Evolutionary conservation across 2,797 vertebrate genomes (phyloP).

Genomic region (Leptodactylus fallax): DNA sequence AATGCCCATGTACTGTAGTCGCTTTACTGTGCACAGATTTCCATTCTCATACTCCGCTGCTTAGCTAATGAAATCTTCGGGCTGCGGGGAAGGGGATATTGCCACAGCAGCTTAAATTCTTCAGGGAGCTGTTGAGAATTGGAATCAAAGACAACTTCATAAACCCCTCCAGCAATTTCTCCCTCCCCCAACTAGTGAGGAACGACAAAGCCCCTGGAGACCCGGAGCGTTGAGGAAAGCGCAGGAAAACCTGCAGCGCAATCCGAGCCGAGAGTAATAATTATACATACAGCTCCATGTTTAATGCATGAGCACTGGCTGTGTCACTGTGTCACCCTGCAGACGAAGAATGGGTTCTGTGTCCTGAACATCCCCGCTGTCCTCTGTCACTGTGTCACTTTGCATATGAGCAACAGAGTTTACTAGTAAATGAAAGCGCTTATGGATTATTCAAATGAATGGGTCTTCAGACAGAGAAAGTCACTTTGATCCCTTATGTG

Average conservation of each 20-base stretch:
- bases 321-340: conserved; percentile 42
- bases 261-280: conserved; percentile 37
- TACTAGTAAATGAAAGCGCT: not conserved
- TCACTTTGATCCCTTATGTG: conserved; percentile 9
- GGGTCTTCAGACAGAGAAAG: conserved; percentile 14
- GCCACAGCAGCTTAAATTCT: conserved; percentile 50
- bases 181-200: conserved; percentile 24
- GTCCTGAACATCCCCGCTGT: conserved; percentile 10
- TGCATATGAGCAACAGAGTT: conserved; percentile 6
- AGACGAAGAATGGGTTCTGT: conserved; percentile 5
- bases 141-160: conserved; percentile 62
- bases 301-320: conserved; percentile 49
- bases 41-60: conserved; percentile 28
- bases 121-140: conserved; percentile 57
- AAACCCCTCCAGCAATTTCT: conserved; percentile 52
- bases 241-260: conserved; percentile 24
- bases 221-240: not conserved
- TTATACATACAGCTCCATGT: conserved; percentile 50
- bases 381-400: conserved; percentile 40
- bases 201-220: conserved; percentile 42
- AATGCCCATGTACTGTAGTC: not conserved
- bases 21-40: conserved; percentile 21
- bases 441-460: conserved; percentile 48
- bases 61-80: conserved; percentile 57
- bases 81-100: conserved; percentile 45